Percentiles rank a stretch among this genome's conserved stretches.
phyloP scores from a whole-genome alignment of 2,797 vertebrate genomes.

The Enteromius thamalakanensis region DNA sequence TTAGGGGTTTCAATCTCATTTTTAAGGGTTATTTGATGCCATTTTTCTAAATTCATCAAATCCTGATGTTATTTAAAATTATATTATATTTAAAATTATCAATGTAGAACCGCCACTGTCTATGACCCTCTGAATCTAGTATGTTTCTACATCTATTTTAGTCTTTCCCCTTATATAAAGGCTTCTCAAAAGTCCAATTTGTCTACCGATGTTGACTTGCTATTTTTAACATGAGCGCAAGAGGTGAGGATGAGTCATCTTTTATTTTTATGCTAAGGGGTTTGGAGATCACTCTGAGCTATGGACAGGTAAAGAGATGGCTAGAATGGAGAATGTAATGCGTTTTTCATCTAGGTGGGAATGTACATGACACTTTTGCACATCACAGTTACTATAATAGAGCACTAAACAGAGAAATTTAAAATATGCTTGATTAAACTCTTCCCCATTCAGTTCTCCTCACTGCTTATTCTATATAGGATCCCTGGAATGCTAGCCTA shows the following conservation, averaged over 20 bases:
- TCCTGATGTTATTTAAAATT: no score
- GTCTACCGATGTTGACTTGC: conserved; percentile 23
- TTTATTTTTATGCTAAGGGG: conserved; percentile 30
- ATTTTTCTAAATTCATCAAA: background rate
- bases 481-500: background rate
- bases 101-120: no score
- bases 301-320: conserved; percentile 28
- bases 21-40: background rate
- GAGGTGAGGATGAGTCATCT: conserved; percentile 44
- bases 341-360: background rate
- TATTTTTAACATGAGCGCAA: conserved; percentile 35
- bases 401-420: background rate
- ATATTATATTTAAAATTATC: no score
- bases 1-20: background rate
- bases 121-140: background rate
- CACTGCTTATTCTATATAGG: background rate
- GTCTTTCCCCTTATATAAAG: conserved; percentile 29
- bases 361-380: background rate
- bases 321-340: background rate
- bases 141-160: conserved; percentile 6
- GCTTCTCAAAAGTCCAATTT: conserved; percentile 26
- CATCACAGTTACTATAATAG: background rate
- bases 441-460: background rate
- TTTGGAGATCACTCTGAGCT: conserved; percentile 19
- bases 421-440: background rate